Evolutionary conservation across 2,113 vertebrate species (phyloP).

Genomic region (Saguinus midas): DNA sequence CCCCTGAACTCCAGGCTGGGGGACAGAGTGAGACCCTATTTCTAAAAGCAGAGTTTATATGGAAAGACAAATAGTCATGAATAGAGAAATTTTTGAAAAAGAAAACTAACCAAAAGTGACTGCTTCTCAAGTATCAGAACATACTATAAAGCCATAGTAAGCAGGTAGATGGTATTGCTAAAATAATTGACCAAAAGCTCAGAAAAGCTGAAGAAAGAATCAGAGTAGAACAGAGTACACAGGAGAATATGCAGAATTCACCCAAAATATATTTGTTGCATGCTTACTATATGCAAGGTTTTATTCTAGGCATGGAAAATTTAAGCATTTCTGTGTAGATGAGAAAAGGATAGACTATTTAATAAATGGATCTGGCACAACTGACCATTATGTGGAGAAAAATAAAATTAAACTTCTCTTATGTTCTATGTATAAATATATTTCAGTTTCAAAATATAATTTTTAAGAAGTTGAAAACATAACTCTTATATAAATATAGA

Average conservation of each 20-base stretch:
- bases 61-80: not conserved
- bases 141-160: not conserved
- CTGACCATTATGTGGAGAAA: not conserved
- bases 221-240: not conserved
- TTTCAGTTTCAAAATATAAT: conserved; percentile 20
- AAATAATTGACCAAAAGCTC: not conserved
- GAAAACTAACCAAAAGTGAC: not conserved
- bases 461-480: conserved; percentile 12
- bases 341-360: not conserved
- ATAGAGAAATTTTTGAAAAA: not conserved
- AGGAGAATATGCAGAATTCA: not conserved
- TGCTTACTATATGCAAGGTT: not conserved
- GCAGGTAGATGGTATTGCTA: not conserved
- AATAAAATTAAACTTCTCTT: conserved; percentile 5
- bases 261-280: not conserved
- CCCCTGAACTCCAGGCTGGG: no score
- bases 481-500: conserved; percentile 22
- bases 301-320: not conserved
- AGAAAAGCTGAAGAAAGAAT: not conserved
- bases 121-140: not conserved
- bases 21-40: no score
- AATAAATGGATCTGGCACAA: not conserved
- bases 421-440: not conserved
- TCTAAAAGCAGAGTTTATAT: not conserved
- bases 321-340: not conserved